Base-by-base conservation (phyloP, 2,113 vertebrate genomes). In the Trichomycterus rosablanca region DNA sequence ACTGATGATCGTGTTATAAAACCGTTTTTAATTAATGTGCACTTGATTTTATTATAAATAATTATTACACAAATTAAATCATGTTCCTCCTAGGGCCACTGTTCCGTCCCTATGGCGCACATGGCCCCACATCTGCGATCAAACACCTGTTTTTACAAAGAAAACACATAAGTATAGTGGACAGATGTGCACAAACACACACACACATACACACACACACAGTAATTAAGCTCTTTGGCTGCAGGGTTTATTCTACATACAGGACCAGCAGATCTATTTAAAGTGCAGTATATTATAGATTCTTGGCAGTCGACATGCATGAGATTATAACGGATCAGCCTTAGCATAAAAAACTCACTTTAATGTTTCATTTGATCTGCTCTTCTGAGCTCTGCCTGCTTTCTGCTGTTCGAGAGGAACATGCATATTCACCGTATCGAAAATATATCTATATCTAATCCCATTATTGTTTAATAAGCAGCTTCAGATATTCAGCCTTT, bases 371-470 rank as follows among this genome's bases (percentile, higher is more conserved):
- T 46, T 46, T 64, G 55, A 64, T 64, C 61, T 4, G 20, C 61
- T 54, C 28, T 24, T 46, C 51, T 55, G 19, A 55, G 30, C 51
- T 15, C 51, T n/a, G 40, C 15, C 51, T n/a, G 40, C 9, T 5
- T 20, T 58, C 3, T 3, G 24, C 28, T 20, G 10, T 20, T 12
- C 45, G 14, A 46, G 9, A n/a, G 28, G 35, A 28, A 32, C n/a
- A 40, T 40, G 37, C 46, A 35, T 26, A 32, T 48, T 50, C 39
- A 50, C 56, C 16, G 40, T 49, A 72, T 63, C 59, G 54, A 32
- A 67, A 62, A 37, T 61, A 59, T 58, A 71, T 71, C 58, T 62
- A 49, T 53, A 71, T 65, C 63, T 67, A 71, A 71, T 63, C 54
- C 18, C 16, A 56, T 63, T 64, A 67, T 67, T 32, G 16, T 37